Evolutionary conservation across 2,888 invertebrate species (phyloP).

Genomic region (Opisthograptis luteolata): DNA sequence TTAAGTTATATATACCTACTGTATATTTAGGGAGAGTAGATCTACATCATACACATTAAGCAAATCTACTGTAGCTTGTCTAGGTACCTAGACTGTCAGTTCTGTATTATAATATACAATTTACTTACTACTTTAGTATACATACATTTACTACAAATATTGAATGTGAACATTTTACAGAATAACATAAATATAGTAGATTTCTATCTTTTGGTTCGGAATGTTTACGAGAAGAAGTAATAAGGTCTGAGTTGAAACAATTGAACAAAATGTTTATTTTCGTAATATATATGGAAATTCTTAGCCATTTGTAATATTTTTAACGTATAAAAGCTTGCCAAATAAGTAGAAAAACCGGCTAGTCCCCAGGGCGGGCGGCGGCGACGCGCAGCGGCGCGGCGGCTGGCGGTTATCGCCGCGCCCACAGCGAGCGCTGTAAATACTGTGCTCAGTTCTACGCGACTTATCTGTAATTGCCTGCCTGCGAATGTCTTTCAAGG

Average conservation of each 20-base stretch:
- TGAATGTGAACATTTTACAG: not conserved
- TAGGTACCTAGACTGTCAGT: no score
- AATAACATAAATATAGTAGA: not conserved
- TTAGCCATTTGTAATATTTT: slow-evolving; percentile 34
- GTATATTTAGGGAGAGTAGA: no score
- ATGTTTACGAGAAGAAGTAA: slow-evolving; percentile 6
- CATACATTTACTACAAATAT: no score
- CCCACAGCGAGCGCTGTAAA: slow-evolving; percentile 77
- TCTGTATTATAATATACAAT: no score
- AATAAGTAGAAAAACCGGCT: slow-evolving; percentile 40
- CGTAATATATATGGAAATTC: slow-evolving; percentile 35
- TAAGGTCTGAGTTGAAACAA: not conserved
- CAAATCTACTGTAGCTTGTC: no score
- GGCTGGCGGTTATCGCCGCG: slow-evolving; percentile 56
- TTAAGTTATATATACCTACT: no score
- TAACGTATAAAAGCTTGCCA: slow-evolving; percentile 36
- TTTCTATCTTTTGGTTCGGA: slow-evolving; percentile 1
- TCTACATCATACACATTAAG: no score
- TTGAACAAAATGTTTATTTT: slow-evolving; percentile 23
- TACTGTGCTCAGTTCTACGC: slow-evolving; percentile 73
- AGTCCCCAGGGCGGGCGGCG: slow-evolving; percentile 35
- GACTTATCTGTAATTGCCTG: slow-evolving; percentile 84
- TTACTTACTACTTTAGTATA: no score
- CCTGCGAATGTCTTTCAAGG: slow-evolving; percentile 81
- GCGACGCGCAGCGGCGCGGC: slow-evolving; percentile 28